Conservation (phyloP, 2,797 vertebrate species). For the Spea hammondii region DNA sequence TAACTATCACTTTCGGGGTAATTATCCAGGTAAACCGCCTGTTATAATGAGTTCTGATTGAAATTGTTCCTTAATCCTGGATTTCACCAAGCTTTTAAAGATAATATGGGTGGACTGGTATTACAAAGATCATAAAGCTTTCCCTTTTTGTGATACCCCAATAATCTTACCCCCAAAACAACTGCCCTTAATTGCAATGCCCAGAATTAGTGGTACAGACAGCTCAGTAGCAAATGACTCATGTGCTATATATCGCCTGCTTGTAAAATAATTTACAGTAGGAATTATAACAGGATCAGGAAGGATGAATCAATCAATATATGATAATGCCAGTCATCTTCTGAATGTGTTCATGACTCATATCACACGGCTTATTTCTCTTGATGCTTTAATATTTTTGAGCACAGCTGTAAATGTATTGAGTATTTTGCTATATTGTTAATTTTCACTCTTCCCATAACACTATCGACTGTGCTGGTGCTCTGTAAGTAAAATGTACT, state of each 20-base stretch:
- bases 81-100: neutral
- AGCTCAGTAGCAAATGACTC: neutral
- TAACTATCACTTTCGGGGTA: constrained; percentile 8
- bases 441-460: too few species aligned
- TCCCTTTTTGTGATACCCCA: neutral
- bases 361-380: neutral
- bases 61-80: constrained; percentile 7
- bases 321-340: neutral
- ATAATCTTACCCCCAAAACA: neutral
- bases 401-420: neutral
- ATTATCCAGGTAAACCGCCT: constrained; percentile 25
- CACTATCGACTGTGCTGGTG: too few species aligned
- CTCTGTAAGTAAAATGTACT: too few species aligned
- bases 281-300: neutral
- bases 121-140: neutral
- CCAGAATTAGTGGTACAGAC: neutral
- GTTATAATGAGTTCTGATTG: constrained; percentile 8
- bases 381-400: neutral
- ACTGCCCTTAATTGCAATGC: neutral
- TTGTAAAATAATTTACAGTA: neutral
- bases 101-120: neutral
- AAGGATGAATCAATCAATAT: constrained; percentile 16
- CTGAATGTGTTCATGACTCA: constrained; percentile 3
- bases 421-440: too few species aligned
- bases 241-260: neutral